Evolutionary conservation across 2,888 invertebrate species (phyloP), one percentile per base, ranked within the genome.

Genomic region (Calliphora vomitoria): DNA sequence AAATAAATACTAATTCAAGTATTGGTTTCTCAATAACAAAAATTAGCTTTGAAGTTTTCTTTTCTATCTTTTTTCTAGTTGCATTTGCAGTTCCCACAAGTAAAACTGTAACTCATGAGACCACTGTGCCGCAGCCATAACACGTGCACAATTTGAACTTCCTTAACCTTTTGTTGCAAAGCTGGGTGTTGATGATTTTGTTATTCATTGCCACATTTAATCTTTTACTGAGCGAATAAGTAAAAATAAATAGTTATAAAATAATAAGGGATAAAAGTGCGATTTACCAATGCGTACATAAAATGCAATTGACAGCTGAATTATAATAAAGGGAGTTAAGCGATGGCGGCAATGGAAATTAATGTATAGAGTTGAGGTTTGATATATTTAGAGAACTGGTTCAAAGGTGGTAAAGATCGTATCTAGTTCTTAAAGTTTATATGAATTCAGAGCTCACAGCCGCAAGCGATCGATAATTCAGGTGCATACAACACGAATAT

Each of bases 121-220:
- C 38, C 68, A 69, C 50, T 82, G 47, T 41, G 25, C 50, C 10
- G 18, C 4, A 41, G 58, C 58, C 35, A 11, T 3, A 68, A 20
- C 75, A 69, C 75, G 75, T 75, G 75, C 50, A 60, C 11, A 10
- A 38, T 60, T 41, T 75, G 82, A 82, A 76, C 82, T 75, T 69
- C 68, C 68, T 25, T 82, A 75, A 82, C 75, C 75, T 75, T 60
- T 58, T 18, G 4, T 11, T 20, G 50, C 72, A 35, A 62, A 60
- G 64, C 41, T 35, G 5, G 20, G 5, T 60, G 25, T 13, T 58
- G 15, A 62, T 31, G 47, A 60, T 15, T 50, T 50, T 47, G 10
- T 47, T 74, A 18, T 66, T 74, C 25, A 53, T 31, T 64, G 53
- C 35, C 55, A 13, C 53, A 31, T 55, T 69, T 47, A 50, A 75